Evolutionary conservation across 92 coral and sea anemone species (phyloP), one percentile per base, ranked within the genome.

Genomic region (Scolanthus callimorphus): DNA sequence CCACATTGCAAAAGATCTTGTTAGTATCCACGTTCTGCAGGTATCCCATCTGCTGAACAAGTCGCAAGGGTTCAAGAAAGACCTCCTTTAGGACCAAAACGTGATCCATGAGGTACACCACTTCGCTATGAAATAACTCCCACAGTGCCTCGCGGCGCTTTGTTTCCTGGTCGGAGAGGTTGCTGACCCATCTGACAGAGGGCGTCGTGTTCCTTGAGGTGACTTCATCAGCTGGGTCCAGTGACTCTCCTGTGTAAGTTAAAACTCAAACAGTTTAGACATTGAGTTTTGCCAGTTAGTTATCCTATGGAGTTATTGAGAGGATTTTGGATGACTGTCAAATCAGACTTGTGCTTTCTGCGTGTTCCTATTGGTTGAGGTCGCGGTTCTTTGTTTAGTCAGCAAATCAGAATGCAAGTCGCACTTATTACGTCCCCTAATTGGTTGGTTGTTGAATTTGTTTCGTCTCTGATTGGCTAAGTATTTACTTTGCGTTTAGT

Each of bases 111-210:
- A 86, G 78, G 49, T 92, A 92, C 59, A 92, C 88, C 57, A 92
- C 96, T 57, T 92, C 98, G 57, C 98, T 92, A 68, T 92, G 96
- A 48, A 90, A 92, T 28, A 92, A 52, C 49, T 92, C 98, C 98
- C 98, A 92, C 39, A 92, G 81, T 55, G 98, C 98, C 34, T 92
- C 98, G 43, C 96, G 82, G 23, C 98, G 85, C 77, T 89, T 92
- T 72, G 82, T 89, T 66, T 92, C 98, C 59, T 90, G 85, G 55
- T 83, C 96, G 1, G 98, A 79, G 29, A 81, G 69, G 15, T 69
- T 31, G 58, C 71, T 78, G 73, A 61, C 39, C 86, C 90, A 11
- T 92, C 94, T 11, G 94, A 81, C 3, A 79, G 68, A 38, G 85
- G 89, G 48, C 96, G 69, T 27, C 86, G 83, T 27, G 73, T 55